A percentile compares a stretch with the other conserved stretches of the same genome.
These are phyloP conservation scores for Rhynchomys soricoides DNA, from an alignment of 2,113 vertebrate species.

Conservation along the genomic window DNA sequence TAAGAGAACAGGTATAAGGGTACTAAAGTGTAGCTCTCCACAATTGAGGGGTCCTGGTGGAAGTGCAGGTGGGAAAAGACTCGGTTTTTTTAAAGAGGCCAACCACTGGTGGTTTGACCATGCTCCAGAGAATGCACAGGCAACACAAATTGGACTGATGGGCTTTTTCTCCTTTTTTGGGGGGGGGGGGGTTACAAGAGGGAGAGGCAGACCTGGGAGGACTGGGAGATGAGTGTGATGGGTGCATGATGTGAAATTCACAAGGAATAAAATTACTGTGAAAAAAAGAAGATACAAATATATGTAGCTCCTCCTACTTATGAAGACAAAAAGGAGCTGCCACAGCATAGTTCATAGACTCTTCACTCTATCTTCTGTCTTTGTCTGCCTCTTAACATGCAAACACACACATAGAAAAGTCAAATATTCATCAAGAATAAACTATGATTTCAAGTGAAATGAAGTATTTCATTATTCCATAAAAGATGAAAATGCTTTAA, in stretches of 20 bases:
- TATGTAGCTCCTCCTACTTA: background rate
- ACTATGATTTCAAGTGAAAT: conserved; percentile 9
- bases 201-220: background rate
- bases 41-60: background rate
- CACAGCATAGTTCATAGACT: fast-evolving
- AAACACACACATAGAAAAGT: background rate
- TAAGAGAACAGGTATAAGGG: background rate
- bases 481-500: background rate
- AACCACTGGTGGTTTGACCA: background rate
- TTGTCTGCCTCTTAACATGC: background rate
- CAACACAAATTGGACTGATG: background rate
- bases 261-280: background rate
- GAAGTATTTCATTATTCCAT: background rate
- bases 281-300: background rate
- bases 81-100: background rate
- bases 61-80: background rate
- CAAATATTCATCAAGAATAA: conserved; percentile 11
- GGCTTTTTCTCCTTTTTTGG: background rate
- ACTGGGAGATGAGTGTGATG: background rate
- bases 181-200: background rate
- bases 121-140: background rate
- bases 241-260: background rate
- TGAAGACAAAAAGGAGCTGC: background rate
- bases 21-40: background rate
- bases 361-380: background rate